Evolutionary conservation across 2,888 invertebrate genomes (phyloP).

Genomic region (Palloptera scutellata): DNA sequence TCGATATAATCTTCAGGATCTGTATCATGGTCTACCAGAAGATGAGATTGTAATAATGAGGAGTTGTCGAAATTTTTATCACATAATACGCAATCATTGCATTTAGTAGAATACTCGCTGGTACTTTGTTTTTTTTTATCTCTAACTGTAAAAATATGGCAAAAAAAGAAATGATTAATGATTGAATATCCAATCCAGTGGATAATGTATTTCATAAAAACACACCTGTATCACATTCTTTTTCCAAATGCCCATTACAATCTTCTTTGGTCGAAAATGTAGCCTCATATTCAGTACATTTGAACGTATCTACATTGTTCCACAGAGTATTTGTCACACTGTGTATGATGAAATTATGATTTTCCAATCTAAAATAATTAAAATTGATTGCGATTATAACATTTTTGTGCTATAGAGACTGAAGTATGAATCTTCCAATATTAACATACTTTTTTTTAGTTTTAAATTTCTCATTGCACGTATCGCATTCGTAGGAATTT

Average conservation of each 20-base stretch:
- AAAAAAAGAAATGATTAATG: background rate
- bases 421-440: too few relatives aligned
- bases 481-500: constrained; percentile 73
- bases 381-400: background rate
- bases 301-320: constrained; percentile 29
- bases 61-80: constrained; percentile 52
- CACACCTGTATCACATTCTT: constrained; percentile 48
- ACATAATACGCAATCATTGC: constrained; percentile 56
- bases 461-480: constrained; percentile 65
- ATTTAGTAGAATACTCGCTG: constrained; percentile 37
- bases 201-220: background rate
- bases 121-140: constrained; percentile 18
- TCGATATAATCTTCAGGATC: constrained; percentile 56
- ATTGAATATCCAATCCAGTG: background rate
- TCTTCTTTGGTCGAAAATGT: constrained; percentile 44
- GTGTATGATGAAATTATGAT: constrained; percentile 49
- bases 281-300: constrained; percentile 46
- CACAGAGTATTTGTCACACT: background rate
- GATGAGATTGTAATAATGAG: constrained; percentile 56
- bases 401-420: background rate
- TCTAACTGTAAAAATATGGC: background rate
- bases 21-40: constrained; percentile 56
- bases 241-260: constrained; percentile 47
- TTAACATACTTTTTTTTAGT: constrained; percentile 56
- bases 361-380: constrained; percentile 42